Evolutionary conservation across 2,113 vertebrate genomes (phyloP).

Genomic region (Notiomystis cincta): DNA sequence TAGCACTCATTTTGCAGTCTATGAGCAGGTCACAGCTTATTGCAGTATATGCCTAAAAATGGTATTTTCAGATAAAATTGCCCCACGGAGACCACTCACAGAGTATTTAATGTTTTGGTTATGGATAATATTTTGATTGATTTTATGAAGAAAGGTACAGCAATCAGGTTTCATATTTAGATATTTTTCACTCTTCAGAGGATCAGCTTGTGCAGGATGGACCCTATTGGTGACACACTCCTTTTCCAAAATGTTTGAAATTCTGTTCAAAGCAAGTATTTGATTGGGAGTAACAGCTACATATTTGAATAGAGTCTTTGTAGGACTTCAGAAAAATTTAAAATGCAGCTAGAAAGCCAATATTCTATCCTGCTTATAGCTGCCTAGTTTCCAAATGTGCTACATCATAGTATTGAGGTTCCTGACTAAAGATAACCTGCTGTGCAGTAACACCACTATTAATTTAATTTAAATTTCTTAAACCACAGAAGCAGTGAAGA

Average conservation of each 20-base stretch:
- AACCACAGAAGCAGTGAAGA: neutral
- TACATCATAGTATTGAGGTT: accelerated
- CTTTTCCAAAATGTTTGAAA: neutral
- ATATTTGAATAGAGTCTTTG: neutral
- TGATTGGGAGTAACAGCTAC: neutral
- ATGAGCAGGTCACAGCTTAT: neutral
- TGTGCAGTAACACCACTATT: neutral
- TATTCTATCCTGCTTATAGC: neutral
- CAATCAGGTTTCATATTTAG: neutral
- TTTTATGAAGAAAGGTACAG: neutral
- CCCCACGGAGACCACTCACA: neutral
- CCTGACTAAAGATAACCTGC: neutral
- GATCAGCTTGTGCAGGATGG: neutral
- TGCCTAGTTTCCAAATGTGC: neutral
- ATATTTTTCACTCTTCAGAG: neutral
- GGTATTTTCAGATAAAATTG: neutral
- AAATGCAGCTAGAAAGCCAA: neutral
- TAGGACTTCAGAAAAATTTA: neutral
- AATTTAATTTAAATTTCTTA: neutral
- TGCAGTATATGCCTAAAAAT: neutral
- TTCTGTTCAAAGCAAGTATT: neutral
- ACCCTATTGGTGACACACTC: neutral
- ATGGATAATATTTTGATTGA: neutral
- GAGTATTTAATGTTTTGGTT: neutral
- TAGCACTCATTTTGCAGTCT: neutral